These are phyloP conservation scores for Heliconius congener DNA, from an alignment of 1,140 invertebrate species.

Conservation along the genomic window DNA sequence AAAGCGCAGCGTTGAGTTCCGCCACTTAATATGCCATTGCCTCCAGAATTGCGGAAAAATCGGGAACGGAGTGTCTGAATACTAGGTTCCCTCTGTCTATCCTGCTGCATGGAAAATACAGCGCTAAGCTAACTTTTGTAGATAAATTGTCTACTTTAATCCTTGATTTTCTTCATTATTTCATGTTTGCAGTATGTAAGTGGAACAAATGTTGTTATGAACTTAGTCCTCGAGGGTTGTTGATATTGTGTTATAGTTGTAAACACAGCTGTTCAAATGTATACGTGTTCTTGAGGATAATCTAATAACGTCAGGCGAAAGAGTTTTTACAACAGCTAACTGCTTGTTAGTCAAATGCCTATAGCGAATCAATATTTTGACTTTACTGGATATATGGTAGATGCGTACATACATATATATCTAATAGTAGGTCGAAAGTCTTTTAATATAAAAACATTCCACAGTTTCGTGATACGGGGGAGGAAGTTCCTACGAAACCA, in stretches of 20 bases:
- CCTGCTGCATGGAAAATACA: no score
- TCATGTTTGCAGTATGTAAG: background rate
- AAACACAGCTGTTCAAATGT: constrained; percentile 8
- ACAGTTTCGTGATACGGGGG: no score
- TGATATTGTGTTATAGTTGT: background rate
- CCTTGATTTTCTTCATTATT: background rate
- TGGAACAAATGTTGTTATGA: background rate
- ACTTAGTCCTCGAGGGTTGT: background rate
- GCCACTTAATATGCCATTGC: no score
- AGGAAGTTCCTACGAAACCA: no score
- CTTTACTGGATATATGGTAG: no score
- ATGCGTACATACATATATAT: no score
- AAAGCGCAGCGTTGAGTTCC: no score
- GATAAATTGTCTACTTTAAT: background rate
- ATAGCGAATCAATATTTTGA: background rate
- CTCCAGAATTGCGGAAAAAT: no score
- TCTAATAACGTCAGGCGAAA: background rate
- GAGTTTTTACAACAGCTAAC: background rate
- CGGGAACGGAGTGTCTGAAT: no score
- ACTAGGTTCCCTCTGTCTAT: no score
- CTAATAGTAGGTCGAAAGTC: no score
- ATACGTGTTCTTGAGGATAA: background rate
- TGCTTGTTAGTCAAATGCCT: background rate
- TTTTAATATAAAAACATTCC: no score
- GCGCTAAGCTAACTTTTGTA: background rate